Evolutionary conservation across 2,113 vertebrate species (phyloP), one percentile per base, ranked within the genome.

Genomic region (Eubucco bourcierii): DNA sequence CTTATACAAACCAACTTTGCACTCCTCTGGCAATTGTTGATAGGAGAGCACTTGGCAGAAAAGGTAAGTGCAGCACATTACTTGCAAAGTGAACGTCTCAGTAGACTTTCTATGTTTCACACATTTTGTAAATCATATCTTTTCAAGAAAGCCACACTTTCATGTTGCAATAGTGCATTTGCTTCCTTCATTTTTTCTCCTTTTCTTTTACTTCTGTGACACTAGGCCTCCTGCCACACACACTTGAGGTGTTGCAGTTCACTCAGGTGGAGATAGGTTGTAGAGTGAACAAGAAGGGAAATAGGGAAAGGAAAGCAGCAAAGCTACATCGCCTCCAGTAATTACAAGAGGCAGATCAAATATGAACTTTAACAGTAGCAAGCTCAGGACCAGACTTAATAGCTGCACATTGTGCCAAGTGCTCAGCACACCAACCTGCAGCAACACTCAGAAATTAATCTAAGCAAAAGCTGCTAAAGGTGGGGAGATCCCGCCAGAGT

Each of bases 401-500:
- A 91, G 77, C 74, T 96, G 85, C 72, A 87, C 88, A 91, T 52
- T 66, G 90, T 65, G 65, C 68, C 78, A 65, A 88, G 83, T 44
- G 52, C 80, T 93, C 87, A 80, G 78, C 56, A 15, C 89, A 80
- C 82, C 47, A 7, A 71, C 16, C 65, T 94, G 90, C 78, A 80
- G 78, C 78, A 85, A 80, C 52, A 46, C 52, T 79, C 80, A 50
- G 55, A 90, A 91, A 93, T 93, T 76, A 91, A 95, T 90, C 93
- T 77, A 61, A 88, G 86, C 56, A 77, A 92, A 91, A 90, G 86
- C 93, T 94, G 80, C 87, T 95, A 63, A 88, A 85, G 71, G 84
- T 67, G 55, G 71, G 88, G 74, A 74, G 79, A 94, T 87, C 27
- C 66, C 73, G 94, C 88, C 73, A 87, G 88, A 87, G 76, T 86